Conservation (phyloP, 1,140 invertebrate genomes). For the Antheraea mylitta region DNA sequence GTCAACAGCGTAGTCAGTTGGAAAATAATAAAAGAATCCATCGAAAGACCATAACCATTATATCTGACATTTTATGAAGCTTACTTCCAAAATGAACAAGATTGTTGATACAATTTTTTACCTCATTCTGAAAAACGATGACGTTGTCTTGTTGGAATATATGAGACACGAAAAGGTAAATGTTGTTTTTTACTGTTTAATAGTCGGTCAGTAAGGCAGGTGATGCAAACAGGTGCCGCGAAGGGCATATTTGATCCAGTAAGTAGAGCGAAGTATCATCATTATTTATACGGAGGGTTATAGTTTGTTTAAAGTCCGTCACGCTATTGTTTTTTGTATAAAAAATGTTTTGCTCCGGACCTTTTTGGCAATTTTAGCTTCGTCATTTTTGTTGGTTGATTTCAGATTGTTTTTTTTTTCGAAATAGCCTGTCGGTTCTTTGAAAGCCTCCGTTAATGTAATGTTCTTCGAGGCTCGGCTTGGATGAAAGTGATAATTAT, state of each 20-base stretch:
- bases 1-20: too few species aligned
- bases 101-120: neutral
- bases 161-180: slow-evolving; percentile 23
- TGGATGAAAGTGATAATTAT: slow-evolving; percentile 75
- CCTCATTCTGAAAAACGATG: neutral
- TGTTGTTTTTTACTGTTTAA: slow-evolving; percentile 36
- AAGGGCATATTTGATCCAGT: slow-evolving; percentile 34
- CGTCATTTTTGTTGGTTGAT: slow-evolving; percentile 63
- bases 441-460: slow-evolving; percentile 52
- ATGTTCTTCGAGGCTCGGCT: slow-evolving; percentile 47
- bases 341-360: slow-evolving; percentile 35
- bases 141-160: slow-evolving; percentile 38
- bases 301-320: slow-evolving; percentile 71
- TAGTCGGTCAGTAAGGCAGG: slow-evolving; percentile 55
- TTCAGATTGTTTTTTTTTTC: slow-evolving; percentile 66
- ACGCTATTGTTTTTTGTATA: slow-evolving; percentile 53
- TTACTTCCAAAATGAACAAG: neutral
- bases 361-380: slow-evolving; percentile 56
- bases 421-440: slow-evolving; percentile 30
- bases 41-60: neutral
- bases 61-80: neutral
- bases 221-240: slow-evolving; percentile 55
- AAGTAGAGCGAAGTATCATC: slow-evolving; percentile 45
- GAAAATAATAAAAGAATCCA: neutral
- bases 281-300: slow-evolving; percentile 17